These are phyloP conservation scores for Phocoena sinus DNA, from an alignment of 2,113 vertebrate species.

Conservation along the genomic window DNA sequence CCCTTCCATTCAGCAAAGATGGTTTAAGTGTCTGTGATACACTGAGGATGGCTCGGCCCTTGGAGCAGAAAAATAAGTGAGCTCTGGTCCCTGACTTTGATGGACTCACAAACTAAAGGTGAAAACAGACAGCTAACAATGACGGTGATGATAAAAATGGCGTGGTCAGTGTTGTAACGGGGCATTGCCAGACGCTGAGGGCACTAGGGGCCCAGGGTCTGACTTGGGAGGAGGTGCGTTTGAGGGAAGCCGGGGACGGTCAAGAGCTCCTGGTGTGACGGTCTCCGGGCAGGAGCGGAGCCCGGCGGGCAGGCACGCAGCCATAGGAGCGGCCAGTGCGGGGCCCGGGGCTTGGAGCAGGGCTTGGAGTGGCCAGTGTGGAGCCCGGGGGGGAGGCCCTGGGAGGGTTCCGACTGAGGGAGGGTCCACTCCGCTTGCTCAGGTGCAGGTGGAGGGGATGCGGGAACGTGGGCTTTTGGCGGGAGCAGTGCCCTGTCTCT, in stretches of 20 bases:
- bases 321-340: not conserved
- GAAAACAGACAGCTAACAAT: not conserved
- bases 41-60: not conserved
- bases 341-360: not conserved
- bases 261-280: not conserved
- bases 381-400: not conserved
- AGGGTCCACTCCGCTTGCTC: not conserved
- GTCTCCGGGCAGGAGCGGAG: not conserved
- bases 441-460: not conserved
- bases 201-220: not conserved
- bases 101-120: not conserved
- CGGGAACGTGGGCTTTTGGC: no score
- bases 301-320: not conserved
- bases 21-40: not conserved
- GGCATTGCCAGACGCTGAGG: not conserved
- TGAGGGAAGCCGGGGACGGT: no score
- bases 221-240: not conserved
- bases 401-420: accelerated
- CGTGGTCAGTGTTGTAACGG: accelerated
- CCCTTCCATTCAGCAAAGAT: not conserved
- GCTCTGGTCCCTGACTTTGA: not conserved
- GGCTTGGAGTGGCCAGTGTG: no score
- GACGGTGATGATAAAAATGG: accelerated
- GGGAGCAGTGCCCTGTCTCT: no score
- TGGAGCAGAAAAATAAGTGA: not conserved